Percentiles rank a stretch among this genome's conserved stretches.
Conservation (phyloP, 2,797 vertebrate species). For the Muraenolepis orangiensis region DNA sequence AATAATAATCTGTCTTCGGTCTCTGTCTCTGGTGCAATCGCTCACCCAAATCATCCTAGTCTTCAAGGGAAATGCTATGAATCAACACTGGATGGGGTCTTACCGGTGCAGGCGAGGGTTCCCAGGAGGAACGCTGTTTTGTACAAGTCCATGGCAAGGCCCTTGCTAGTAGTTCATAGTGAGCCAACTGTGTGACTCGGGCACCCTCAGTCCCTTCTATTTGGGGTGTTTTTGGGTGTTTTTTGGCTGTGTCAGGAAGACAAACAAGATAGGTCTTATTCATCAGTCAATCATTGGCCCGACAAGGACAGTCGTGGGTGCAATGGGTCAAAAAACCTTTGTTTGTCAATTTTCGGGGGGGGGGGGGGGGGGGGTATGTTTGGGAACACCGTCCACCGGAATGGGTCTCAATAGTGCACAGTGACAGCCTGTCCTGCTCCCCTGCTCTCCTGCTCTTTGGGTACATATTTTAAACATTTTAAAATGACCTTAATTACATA, state of each 20-base stretch:
- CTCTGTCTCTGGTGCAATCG: background rate
- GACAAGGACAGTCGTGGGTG: slow-evolving; percentile 55
- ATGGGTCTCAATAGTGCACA: background rate
- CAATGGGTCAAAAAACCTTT: slow-evolving; percentile 58
- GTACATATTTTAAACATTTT: background rate
- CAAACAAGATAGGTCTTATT: slow-evolving; percentile 54
- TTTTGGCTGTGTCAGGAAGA: slow-evolving; percentile 38
- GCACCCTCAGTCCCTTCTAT: slow-evolving; percentile 8
- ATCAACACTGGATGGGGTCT: slow-evolving; percentile 27
- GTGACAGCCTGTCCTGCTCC: background rate
- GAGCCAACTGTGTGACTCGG: slow-evolving; percentile 22
- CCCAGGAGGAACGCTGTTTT: slow-evolving; percentile 55
- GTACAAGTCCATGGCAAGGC: slow-evolving; percentile 63
- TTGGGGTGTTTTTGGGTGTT: slow-evolving; percentile 38
- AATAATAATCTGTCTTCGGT: background rate
- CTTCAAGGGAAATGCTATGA: background rate
- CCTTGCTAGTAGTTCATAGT: slow-evolving; percentile 48
- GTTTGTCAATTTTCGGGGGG: slow-evolving; percentile 32
- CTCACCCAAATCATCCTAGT: background rate
- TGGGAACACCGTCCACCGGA: slow-evolving; percentile 4
- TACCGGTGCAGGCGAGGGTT: slow-evolving; percentile 65
- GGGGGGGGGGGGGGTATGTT: slow-evolving; percentile 8
- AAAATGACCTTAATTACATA: no score
- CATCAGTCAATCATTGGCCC: slow-evolving; percentile 75
- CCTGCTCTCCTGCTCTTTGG: background rate